Base-by-base conservation (phyloP, 2,113 vertebrate genomes). In the Platycercus adscitus region DNA sequence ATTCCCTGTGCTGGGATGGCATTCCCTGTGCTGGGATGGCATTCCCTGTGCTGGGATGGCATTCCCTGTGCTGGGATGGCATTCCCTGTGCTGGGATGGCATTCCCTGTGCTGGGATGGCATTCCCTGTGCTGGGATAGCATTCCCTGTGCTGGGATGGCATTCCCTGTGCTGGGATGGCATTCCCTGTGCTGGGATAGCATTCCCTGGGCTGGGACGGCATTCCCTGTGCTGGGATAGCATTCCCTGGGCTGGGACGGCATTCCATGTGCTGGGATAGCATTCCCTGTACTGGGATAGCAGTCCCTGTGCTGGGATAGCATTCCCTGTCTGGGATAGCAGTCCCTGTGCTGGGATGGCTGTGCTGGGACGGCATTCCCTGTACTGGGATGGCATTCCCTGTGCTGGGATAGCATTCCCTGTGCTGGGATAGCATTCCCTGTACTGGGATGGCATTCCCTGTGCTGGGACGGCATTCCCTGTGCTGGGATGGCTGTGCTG, bases 241-340 rank as follows among this genome's bases (percentile, higher is more conserved):
- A 53, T 53, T 53, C 17, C 2, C 28, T 18, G 28, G 1, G 11
- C 52, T 31, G 29, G 1, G 52, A 55, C 0, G 7, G 29, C 52
- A n/a, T n/a, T n/a, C n/a, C n/a, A n/a, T 10, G 17, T 5, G 7
- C 29, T 3, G 29, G 4, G 17, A 18, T 0, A 1, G 17, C 17
- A 53, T 53, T 53, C 17, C 1, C 28, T 31, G 52, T 1, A 1
- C 17, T 5, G 17, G 7, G 28, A 53, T 0, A 2, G 28, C 7
- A 31, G 31, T 53, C 28, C 7, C 28, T 53, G 52, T 2, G 1
- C 28, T 7, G 52, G 2, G 52, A 53, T 0, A 6, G 10, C 17
- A 53, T 31, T 53, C 17, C 1, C 28, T 31, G 28, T 0, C 28
- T 18, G 10, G 7, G 28, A 31, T 0, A 1, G 17, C 17, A 53